Evolutionary conservation across 1,140 invertebrate genomes (phyloP), one percentile per base, ranked within the genome.

Genomic region (Elysia chlorotica): DNA sequence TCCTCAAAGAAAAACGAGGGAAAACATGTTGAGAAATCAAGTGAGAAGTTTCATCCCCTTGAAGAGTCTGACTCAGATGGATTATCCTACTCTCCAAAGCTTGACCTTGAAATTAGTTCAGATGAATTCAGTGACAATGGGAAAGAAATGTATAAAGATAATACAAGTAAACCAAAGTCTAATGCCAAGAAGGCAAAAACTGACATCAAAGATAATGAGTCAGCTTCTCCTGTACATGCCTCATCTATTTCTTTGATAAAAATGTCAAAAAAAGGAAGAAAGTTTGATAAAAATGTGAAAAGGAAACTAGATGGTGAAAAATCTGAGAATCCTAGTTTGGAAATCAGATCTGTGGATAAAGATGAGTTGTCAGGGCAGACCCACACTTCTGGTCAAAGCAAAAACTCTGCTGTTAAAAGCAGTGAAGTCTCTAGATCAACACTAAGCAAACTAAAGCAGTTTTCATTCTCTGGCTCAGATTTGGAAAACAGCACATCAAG

Each of bases 401-500:
- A n/a, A 25, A 23, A 61, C 10, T n/a, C 31, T 4, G 65, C 30
- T 61, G 63, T 66, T 21, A 36, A 25, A 33, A 33, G 56, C 23
- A 74, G 23, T 17, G n/a, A n/a, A 21, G 37, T 74, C 4, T 74
- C 76, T 23, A 30, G 56, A 37, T 71, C 35, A 59, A 75, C 76
- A 35, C n/a, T 76, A 25, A 65, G 70, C 25, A 78, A 78, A 36
- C 41, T 80, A 31, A 72, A 74, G 41, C 59, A 68, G 54, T 78
- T 78, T 73, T 74, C 63, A 14, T 78, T 78, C 48, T 53, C 28
- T 17, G 25, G 56, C 23, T 73, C 63, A 37, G 57, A 57, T n/a
- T n/a, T n/a, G n/a, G 28, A 33, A 63, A 53, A 30, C 56, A 35
- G 65, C 65, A n/a, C n/a, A n/a, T n/a, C n/a, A n/a, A n/a, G n/a